Base-by-base conservation (phyloP, 2,797 vertebrate species). In the Semaprochilodus insignis region DNA sequence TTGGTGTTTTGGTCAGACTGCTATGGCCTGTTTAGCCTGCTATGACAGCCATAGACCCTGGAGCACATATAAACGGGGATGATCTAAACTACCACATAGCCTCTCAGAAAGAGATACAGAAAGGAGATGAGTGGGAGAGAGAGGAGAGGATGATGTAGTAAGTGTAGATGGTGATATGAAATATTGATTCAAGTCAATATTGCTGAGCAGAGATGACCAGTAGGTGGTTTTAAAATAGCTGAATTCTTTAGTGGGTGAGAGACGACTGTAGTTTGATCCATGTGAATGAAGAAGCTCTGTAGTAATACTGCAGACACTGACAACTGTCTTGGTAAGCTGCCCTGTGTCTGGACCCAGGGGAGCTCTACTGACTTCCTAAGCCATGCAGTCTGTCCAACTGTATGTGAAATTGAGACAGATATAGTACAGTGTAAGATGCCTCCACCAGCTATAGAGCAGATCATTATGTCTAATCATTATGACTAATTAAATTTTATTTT, bases 141-240 rank as follows among this genome's bases (percentile, higher is more conserved):
- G 54, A 74, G 54, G 63, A 40, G 40, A 44, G 57, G 55, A 73
- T 73, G 27, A 62, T 73, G 44, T 23, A 80, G 59, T 23, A 80
- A 2, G 44, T 51, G 62, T 13, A 31, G 51, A 72, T 65, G 59
- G 59, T 40, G 72, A 70, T 63, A 17, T 63, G 69, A 81, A 74
- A 76, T 79, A 81, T 76, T 44, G 74, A 84, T 59, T 77, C 23
- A 69, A 77, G 65, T 79, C 57, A 81, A 78, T 85, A 83, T 77
- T 59, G 21, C 36, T 75, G 57, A 73, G 69, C 51, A 63, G 55
- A 81, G 34, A 52, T 72, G 60, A 79, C 79, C 77, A 72, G 80
- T 75, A 48, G 71, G 62, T 81, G n/a, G 51, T 62, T 52, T 74
- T 75, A 59, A 69, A 75, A 67, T 67, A 69, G 44, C 17, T 31